These are phyloP conservation scores for Halisarca cf. caerulea DNA, from an alignment of 37 sponge, comb jelly and placozoan species.

Conservation along the genomic window DNA sequence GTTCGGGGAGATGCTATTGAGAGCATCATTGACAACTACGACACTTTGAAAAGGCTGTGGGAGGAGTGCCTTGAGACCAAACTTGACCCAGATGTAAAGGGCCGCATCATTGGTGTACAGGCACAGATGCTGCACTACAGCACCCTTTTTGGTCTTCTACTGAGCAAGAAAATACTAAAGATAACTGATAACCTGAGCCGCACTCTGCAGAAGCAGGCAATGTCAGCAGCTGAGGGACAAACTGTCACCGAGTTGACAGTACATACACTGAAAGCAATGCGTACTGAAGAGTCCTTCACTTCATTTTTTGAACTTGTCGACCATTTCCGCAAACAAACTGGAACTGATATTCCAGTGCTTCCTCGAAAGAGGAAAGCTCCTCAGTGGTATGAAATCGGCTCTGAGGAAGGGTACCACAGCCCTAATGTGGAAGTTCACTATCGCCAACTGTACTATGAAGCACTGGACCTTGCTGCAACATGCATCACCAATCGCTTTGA, in stretches of 20 bases:
- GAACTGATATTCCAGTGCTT: constrained; percentile 23
- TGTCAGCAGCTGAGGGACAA: constrained; percentile 59
- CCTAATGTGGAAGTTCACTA: constrained; percentile 36
- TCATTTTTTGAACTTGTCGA: constrained; percentile 31
- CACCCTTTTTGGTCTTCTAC: constrained; percentile 27
- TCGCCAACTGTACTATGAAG: constrained; percentile 46
- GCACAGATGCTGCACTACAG: constrained; percentile 4
- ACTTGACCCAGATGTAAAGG: constrained; percentile 29
- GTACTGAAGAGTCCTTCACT: constrained; percentile 34
- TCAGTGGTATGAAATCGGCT: constrained; percentile 11
- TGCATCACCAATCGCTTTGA: constrained; percentile 26
- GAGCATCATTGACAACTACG: constrained; percentile 49
- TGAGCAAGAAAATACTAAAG: constrained; percentile 6
- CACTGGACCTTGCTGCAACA: constrained; percentile 15
- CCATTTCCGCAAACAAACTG: background rate
- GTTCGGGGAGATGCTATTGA: constrained; percentile 50
- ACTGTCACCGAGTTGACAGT: constrained; percentile 29
- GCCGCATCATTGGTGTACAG: constrained; percentile 28
- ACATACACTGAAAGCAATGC: constrained; percentile 34
- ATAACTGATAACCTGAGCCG: constrained; percentile 54
- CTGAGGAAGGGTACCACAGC: constrained; percentile 25
- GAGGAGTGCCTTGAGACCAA: constrained; percentile 35
- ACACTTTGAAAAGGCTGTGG: constrained; percentile 19
- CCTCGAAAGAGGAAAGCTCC: constrained; percentile 53
- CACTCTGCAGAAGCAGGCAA: constrained; percentile 34